A percentile compares a stretch with the other conserved stretches of the same genome.
Evolutionary conservation across 2,797 vertebrate genomes (phyloP).

Genomic region (Delichon dasypus): DNA sequence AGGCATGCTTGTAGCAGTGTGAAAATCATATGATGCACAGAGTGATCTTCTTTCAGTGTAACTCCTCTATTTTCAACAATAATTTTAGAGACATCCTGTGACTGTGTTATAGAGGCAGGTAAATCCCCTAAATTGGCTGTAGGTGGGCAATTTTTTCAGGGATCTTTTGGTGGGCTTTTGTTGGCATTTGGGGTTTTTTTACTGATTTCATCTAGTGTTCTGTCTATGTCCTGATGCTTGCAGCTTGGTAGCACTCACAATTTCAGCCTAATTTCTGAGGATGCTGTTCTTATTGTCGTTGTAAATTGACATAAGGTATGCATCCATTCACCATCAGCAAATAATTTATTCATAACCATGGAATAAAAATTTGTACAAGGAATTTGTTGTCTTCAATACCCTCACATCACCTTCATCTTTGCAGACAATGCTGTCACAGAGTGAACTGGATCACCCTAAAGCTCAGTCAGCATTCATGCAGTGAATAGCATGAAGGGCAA

Average conservation of each 20-base stretch:
- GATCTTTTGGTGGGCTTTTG: not conserved
- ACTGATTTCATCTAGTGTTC: not conserved
- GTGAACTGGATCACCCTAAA: conserved; percentile 14
- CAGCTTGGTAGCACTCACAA: not conserved
- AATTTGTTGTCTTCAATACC: not conserved
- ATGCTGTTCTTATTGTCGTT: not conserved
- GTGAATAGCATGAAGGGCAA: conserved; percentile 53
- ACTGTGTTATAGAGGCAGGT: not conserved
- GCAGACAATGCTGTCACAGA: not conserved
- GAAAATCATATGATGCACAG: not conserved
- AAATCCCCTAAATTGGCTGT: not conserved
- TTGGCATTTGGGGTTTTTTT: rapidly evolving
- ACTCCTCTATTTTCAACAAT: not conserved
- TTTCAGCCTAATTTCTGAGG: conserved; percentile 9
- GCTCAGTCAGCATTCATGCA: conserved; percentile 20
- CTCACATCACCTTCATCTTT: not conserved
- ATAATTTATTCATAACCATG: not conserved
- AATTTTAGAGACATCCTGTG: conserved; percentile 5
- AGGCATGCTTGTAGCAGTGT: not conserved
- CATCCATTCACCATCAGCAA: not conserved
- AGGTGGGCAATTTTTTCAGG: not conserved
- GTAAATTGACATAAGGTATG: not conserved
- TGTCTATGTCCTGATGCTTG: not conserved
- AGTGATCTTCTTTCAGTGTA: not conserved
- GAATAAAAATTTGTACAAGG: not conserved